A percentile compares a stretch with the other conserved stretches of the same genome.
These are phyloP conservation scores for Acanthornis magna DNA, from an alignment of 2,797 vertebrate genomes.

Conservation along the genomic window DNA sequence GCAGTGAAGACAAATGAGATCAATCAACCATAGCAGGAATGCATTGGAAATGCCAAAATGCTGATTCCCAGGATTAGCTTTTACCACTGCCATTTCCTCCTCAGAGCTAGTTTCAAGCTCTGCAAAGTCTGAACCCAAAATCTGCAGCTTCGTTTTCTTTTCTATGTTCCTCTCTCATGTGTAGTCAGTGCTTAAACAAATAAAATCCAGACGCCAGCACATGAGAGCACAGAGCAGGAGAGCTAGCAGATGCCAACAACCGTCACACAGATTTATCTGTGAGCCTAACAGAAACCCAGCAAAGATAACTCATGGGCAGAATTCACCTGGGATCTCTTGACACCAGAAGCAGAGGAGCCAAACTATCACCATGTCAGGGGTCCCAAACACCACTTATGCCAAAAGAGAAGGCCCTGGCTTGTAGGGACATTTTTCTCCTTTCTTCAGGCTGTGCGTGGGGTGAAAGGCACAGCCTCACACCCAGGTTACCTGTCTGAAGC, in stretches of 20 bases:
- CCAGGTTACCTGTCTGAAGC: neutral
- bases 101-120: neutral
- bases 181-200: neutral
- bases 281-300: neutral
- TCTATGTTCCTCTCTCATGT: neutral
- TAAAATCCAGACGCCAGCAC: neutral
- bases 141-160: neutral
- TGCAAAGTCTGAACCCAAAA: neutral
- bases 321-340: neutral
- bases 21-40: neutral
- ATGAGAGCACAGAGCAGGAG: neutral
- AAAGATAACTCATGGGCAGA: neutral
- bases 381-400: neutral
- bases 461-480: fast-evolving
- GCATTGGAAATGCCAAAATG: neutral
- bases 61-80: neutral
- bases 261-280: neutral
- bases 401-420: neutral
- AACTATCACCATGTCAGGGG: fast-evolving
- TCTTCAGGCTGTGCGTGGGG: fast-evolving
- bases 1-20: neutral
- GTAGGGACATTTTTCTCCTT: neutral
- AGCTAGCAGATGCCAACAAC: fast-evolving
- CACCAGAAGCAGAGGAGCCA: neutral
- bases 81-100: neutral